Evolutionary conservation across 1,140 invertebrate genomes (phyloP).

Genomic region (Ceratosolen fusciceps): DNA sequence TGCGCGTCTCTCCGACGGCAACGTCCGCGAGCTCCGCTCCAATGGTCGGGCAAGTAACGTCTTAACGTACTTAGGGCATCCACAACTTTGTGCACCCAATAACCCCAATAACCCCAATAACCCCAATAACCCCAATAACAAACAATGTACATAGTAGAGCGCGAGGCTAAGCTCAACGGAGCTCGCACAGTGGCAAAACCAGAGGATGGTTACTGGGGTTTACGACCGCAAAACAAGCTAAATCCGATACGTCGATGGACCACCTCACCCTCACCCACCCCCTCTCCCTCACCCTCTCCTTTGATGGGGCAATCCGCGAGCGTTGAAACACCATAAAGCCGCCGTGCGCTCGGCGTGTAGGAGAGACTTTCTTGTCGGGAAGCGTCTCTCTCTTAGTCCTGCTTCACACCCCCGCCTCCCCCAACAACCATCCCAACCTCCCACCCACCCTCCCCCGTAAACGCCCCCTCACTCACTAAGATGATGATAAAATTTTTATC

Average conservation of each 20-base stretch:
- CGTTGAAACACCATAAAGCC: constrained; percentile 34
- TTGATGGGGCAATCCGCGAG: constrained; percentile 36
- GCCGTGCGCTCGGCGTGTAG: neutral
- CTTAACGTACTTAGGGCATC: neutral
- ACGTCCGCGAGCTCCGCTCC: neutral
- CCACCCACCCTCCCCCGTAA: too few species aligned
- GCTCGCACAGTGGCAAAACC: neutral
- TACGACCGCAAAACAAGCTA: constrained; percentile 43
- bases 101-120: constrained; percentile 37
- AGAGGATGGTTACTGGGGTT: constrained; percentile 10
- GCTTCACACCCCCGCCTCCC: too few species aligned
- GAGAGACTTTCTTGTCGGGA: neutral
- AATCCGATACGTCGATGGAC: constrained; percentile 40
- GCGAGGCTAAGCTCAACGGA: neutral
- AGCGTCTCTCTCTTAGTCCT: neutral
- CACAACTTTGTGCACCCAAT: constrained; percentile 15
- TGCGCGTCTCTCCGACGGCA: neutral
- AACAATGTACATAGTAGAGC: constrained; percentile 28
- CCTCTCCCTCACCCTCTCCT: too few species aligned
- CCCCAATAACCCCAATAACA: constrained; percentile 40
- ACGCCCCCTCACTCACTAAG: neutral
- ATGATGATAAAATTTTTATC: constrained; percentile 14
- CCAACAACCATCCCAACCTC: too few species aligned
- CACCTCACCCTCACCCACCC: too few species aligned
- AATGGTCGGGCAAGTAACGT: constrained; percentile 8